Base-by-base conservation (phyloP, 2,888 invertebrate species). In the Pocota personata region DNA sequence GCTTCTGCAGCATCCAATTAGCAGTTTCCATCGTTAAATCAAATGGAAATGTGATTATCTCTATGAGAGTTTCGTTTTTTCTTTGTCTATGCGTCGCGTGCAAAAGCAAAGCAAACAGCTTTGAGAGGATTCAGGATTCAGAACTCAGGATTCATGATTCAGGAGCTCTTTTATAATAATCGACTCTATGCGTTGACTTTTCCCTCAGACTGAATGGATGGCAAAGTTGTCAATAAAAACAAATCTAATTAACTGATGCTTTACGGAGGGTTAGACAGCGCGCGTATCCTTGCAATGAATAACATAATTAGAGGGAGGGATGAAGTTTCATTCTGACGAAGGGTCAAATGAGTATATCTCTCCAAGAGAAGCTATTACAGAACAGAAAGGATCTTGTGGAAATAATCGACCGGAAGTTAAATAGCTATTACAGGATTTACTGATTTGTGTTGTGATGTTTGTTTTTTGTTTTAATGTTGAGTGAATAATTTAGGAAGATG, bases 1-100 rank as follows among this genome's bases (percentile, higher is more conserved):
- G 50, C 46, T 64, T 48, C 71, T 82, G 82, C 72, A 86, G 82
- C 72, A 86, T 86, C 86, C 86, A 86, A 86, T 86, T 86, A 86
- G 86, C 62, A 82, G 46, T 66, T 77, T 58, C 30, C 80, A 48
- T 86, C 64, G 77, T 82, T 82, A 77, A 82, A 82, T 82, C 82
- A 82, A 82, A 86, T 86, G 76, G 76, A 86, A 80, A 72, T 76
- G 67, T 62, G 57, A 80, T 86, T 86, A 76, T 80, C 52, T 62
- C 58, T 37, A 6, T 35, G 48, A 10, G 35, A 35, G 19, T 1
- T 43, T 37, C 24, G 19, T 6, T 50, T 19, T 32, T 0, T 46
- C 27, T 66, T 37, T 66, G 37, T 57, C 7, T 50, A 14, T 46
- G 8, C 40, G 37, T 27, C 10, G 32, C 27, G 3, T n/a, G n/a